A percentile compares a stretch with the other conserved stretches of the same genome.
Evolutionary conservation across 2,113 vertebrate species (phyloP).

Genomic region (Cairina moschata): DNA sequence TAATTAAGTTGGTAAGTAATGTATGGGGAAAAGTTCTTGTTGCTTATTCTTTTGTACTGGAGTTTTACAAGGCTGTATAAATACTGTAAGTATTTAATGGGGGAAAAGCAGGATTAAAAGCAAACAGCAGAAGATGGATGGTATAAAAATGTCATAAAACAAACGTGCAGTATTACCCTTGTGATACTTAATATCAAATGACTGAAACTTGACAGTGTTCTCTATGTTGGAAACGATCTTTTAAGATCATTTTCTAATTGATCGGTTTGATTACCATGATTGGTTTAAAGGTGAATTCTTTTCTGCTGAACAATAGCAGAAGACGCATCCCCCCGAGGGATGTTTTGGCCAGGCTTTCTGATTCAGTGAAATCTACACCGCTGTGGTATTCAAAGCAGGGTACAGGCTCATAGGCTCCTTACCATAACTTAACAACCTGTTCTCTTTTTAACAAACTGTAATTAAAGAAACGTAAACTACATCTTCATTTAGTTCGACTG

Average conservation of each 20-base stretch:
- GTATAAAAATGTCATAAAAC: background rate
- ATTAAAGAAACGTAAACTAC: slow-evolving; percentile 52
- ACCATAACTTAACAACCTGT: background rate
- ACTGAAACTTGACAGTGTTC: background rate
- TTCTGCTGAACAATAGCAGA: background rate
- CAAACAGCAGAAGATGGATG: background rate
- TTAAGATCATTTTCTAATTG: background rate
- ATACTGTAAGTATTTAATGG: slow-evolving; percentile 30
- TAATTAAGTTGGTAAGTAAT: slow-evolving; percentile 56
- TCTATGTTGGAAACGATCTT: background rate
- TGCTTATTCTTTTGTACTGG: slow-evolving; percentile 35
- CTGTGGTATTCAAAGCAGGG: slow-evolving; percentile 24
- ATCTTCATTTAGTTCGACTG: background rate
- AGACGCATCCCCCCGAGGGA: background rate
- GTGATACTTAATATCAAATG: background rate
- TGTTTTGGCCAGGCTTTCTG: background rate
- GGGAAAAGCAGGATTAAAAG: slow-evolving; percentile 35
- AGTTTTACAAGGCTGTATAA: slow-evolving; percentile 55
- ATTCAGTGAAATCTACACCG: background rate
- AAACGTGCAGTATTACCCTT: background rate
- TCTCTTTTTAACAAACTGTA: slow-evolving; percentile 46
- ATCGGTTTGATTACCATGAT: background rate
- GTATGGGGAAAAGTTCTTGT: slow-evolving; percentile 35
- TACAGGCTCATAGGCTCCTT: background rate
- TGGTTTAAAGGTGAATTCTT: background rate